These are phyloP conservation scores for Heliconius congener DNA, from an alignment of 1,140 invertebrate species.

Conservation along the genomic window DNA sequence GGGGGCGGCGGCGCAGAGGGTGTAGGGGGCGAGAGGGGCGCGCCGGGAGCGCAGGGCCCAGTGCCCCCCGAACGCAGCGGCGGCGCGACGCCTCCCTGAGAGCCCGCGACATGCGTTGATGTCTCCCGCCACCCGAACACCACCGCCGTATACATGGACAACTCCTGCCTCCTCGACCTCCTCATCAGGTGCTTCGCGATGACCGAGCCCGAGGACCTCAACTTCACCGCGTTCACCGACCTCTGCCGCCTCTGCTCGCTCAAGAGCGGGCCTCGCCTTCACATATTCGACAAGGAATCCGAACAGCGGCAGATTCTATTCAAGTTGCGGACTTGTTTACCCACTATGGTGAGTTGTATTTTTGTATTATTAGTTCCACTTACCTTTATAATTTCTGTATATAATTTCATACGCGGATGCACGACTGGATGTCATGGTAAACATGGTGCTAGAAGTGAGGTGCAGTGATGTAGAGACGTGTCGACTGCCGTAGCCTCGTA, in stretches of 20 bases:
- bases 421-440: constrained; percentile 27
- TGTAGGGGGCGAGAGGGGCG: constrained; percentile 43
- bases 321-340: constrained; percentile 85
- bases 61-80: constrained; percentile 69
- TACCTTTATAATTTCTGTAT: constrained; percentile 6
- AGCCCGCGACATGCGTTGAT: constrained; percentile 71
- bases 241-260: constrained; percentile 86
- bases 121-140: constrained; percentile 70
- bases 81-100: constrained; percentile 70
- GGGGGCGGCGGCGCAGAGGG: constrained; percentile 26
- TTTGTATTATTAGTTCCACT: constrained; percentile 7
- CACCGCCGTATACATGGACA: constrained; percentile 80
- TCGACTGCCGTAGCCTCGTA: constrained; percentile 59
- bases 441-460: constrained; percentile 33
- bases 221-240: constrained; percentile 84
- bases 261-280: constrained; percentile 84
- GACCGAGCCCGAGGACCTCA: constrained; percentile 85
- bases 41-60: constrained; percentile 48
- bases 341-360: constrained; percentile 82
- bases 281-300: constrained; percentile 87
- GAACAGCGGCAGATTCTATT: constrained; percentile 86
- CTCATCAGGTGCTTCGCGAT: constrained; percentile 83
- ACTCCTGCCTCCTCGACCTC: constrained; percentile 82
- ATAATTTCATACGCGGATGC: background rate
- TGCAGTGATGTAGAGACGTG: constrained; percentile 50